phyloP scores from a whole-genome alignment of 2,888 invertebrate genomes.

The Epirrita christyi region DNA sequence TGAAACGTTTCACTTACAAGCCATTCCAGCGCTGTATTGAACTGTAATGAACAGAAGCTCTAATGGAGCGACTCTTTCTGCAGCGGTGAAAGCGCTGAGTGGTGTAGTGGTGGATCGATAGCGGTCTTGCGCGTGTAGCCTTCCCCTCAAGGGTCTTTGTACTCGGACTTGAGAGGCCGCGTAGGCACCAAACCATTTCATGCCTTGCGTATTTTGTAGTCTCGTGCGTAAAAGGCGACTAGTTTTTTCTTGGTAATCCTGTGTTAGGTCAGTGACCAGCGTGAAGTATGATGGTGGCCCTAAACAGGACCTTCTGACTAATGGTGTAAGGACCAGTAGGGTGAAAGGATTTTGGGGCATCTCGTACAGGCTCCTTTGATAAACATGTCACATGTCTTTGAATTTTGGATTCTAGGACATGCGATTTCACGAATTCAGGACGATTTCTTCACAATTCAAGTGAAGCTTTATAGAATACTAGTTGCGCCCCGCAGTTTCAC shows the following conservation, averaged over 20 bases:
- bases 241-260: too few relatives aligned
- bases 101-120: constrained; percentile 49
- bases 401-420: too few relatives aligned
- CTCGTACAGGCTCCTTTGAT: too few relatives aligned
- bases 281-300: neutral
- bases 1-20: neutral
- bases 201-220: constrained; percentile 10
- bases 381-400: too few relatives aligned
- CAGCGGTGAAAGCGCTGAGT: constrained; percentile 54
- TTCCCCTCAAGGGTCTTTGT: constrained; percentile 61
- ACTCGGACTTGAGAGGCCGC: constrained; percentile 43
- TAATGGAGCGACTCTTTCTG: neutral
- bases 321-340: too few relatives aligned
- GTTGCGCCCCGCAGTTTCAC: too few relatives aligned
- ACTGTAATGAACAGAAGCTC: neutral
- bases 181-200: constrained; percentile 14
- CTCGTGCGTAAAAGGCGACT: neutral
- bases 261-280: too few relatives aligned
- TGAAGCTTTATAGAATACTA: too few relatives aligned
- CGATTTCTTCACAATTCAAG: too few relatives aligned
- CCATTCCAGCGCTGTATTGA: constrained; percentile 5
- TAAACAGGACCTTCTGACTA: neutral
- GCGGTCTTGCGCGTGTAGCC: constrained; percentile 50
- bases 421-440: too few relatives aligned
- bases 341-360: too few relatives aligned